Conservation (phyloP, 2,113 vertebrate genomes). For the Rallus limicola region DNA sequence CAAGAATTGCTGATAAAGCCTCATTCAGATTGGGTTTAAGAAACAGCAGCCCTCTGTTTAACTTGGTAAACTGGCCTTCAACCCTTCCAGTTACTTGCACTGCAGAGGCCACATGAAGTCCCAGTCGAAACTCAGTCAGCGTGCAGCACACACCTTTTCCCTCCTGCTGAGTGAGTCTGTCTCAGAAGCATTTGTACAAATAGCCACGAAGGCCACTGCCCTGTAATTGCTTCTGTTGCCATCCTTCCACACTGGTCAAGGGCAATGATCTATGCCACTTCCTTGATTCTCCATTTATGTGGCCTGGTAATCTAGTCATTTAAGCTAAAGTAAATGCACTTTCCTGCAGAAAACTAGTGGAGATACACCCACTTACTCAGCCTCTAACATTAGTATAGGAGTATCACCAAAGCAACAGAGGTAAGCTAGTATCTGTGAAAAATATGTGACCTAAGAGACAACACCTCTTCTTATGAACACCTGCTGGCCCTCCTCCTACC, state of each 20-base stretch:
- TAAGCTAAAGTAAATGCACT: neutral
- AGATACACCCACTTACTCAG: neutral
- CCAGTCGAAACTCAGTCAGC: fast-evolving
- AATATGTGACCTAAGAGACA: neutral
- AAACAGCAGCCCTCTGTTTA: neutral
- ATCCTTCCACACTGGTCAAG: neutral
- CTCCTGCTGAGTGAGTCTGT: neutral
- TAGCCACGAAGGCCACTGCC: neutral
- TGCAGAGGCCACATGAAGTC: neutral
- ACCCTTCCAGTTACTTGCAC: neutral
- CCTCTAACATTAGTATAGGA: neutral
- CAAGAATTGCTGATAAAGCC: neutral
- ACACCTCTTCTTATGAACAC: fast-evolving
- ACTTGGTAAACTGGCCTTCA: neutral
- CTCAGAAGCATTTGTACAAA: neutral
- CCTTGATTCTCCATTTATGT: neutral
- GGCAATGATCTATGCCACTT: neutral
- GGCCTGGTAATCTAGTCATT: neutral
- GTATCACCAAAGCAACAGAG: neutral
- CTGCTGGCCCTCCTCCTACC: conserved; percentile 34
- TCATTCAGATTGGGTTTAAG: neutral
- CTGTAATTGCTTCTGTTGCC: neutral
- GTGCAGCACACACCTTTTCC: neutral
- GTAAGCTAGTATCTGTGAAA: neutral
- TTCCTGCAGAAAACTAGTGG: neutral